These are phyloP conservation scores for Atrina japonica DNA, from an alignment of 2,888 invertebrate species.

Conservation along the genomic window DNA sequence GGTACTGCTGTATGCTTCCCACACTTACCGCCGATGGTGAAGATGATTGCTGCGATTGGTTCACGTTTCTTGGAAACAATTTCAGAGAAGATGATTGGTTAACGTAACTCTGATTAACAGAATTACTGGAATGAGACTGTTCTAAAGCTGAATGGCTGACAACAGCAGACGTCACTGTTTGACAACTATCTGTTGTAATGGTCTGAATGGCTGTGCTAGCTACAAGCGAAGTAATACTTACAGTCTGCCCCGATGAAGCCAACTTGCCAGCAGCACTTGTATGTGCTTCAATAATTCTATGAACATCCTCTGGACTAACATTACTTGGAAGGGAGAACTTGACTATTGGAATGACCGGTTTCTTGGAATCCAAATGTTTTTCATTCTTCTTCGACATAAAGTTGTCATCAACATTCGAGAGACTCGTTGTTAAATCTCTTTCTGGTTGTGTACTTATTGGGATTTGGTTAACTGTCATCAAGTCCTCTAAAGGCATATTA, in stretches of 20 bases:
- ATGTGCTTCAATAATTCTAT: constrained; percentile 25
- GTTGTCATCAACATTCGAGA: too few relatives aligned
- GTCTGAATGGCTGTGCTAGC: constrained; percentile 1
- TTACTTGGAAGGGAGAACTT: constrained; percentile 3
- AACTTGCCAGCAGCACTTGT: constrained; percentile 21
- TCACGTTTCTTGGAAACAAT: background rate
- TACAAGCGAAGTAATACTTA: constrained; percentile 12
- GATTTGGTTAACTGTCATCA: too few relatives aligned
- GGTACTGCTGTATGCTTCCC: background rate
- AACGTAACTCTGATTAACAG: too few relatives aligned
- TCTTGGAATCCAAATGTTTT: too few relatives aligned
- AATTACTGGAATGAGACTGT: too few relatives aligned
- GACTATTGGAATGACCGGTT: too few relatives aligned
- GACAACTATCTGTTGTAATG: background rate
- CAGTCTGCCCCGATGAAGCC: constrained; percentile 3
- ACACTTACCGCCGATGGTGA: background rate
- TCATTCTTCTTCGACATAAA: too few relatives aligned
- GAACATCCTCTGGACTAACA: constrained; percentile 22
- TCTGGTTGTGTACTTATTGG: too few relatives aligned
- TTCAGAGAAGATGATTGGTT: background rate
- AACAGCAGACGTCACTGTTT: background rate
- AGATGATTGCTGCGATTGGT: background rate
- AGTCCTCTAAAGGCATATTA: too few relatives aligned
- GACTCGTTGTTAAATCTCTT: too few relatives aligned
- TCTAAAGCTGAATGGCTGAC: too few relatives aligned